Conservation (phyloP, 2,113 vertebrate species). For the Orycteropus afer region DNA sequence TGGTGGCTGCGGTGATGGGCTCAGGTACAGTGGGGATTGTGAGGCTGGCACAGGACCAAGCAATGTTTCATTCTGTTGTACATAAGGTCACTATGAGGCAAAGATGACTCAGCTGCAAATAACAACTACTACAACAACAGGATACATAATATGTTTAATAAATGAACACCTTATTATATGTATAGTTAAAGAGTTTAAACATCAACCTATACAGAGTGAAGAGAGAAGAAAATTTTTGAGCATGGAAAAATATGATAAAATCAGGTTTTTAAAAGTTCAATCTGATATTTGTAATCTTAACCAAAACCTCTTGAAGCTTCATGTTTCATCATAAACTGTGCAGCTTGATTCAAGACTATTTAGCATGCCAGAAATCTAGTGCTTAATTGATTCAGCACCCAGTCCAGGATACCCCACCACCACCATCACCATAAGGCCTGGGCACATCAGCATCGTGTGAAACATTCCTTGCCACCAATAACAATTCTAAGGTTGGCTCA, state of each 20-base stretch:
- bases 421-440: accelerated
- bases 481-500: background rate
- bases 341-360: accelerated
- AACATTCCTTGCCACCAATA: background rate
- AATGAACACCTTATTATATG: accelerated
- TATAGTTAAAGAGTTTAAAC: background rate
- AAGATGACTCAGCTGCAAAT: too few relatives aligned
- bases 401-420: accelerated
- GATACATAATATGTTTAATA: too few relatives aligned
- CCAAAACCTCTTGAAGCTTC: background rate
- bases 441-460: accelerated
- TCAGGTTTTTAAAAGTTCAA: background rate
- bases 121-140: too few relatives aligned
- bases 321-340: accelerated
- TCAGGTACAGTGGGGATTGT: too few relatives aligned
- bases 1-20: too few relatives aligned
- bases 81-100: too few relatives aligned
- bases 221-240: background rate
- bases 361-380: too few relatives aligned
- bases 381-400: accelerated
- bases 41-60: too few relatives aligned
- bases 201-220: accelerated
- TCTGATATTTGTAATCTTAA: background rate
- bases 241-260: accelerated
- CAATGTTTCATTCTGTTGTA: too few relatives aligned